These are phyloP conservation scores for Podarcis muralis DNA, from an alignment of 2,113 vertebrate genomes.

Conservation along the genomic window DNA sequence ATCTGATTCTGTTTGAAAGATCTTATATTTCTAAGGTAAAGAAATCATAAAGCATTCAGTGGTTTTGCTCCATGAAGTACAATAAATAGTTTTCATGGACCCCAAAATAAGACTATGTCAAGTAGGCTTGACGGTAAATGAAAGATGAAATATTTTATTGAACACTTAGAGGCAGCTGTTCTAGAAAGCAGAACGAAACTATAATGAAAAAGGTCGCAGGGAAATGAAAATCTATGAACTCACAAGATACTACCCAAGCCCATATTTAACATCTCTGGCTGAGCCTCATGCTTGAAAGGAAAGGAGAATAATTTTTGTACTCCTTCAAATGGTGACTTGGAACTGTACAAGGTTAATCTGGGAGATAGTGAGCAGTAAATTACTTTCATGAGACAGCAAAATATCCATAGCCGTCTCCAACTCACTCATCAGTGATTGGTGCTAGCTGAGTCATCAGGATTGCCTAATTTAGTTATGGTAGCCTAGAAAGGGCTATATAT, in stretches of 20 bases:
- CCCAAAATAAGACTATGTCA: slow-evolving; percentile 19
- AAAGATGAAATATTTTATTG: slow-evolving; percentile 26
- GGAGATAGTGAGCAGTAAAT: slow-evolving; percentile 78
- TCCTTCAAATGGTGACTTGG: slow-evolving; percentile 27
- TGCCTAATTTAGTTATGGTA: slow-evolving; percentile 71
- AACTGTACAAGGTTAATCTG: slow-evolving; percentile 80
- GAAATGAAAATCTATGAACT: slow-evolving; percentile 49
- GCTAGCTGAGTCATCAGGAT: slow-evolving; percentile 80
- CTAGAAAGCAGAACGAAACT: slow-evolving; percentile 24
- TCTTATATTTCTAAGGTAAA: not conserved
- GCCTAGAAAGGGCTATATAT: slow-evolving; percentile 72
- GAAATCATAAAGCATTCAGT: not conserved
- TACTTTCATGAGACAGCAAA: slow-evolving; percentile 74
- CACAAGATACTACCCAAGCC: slow-evolving; percentile 24
- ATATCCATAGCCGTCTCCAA: slow-evolving; percentile 75
- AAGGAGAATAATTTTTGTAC: not conserved
- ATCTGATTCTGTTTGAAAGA: not conserved
- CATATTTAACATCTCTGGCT: slow-evolving; percentile 36
- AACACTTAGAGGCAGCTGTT: slow-evolving; percentile 36
- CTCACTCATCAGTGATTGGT: slow-evolving; percentile 74
- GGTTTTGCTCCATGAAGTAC: slow-evolving; percentile 20
- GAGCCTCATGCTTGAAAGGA: slow-evolving; percentile 31
- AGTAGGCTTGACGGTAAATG: not conserved
- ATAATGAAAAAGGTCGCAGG: not conserved
- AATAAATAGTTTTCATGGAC: not conserved